Base-by-base conservation (phyloP, 2,113 vertebrate species). In the Uria lomvia region DNA sequence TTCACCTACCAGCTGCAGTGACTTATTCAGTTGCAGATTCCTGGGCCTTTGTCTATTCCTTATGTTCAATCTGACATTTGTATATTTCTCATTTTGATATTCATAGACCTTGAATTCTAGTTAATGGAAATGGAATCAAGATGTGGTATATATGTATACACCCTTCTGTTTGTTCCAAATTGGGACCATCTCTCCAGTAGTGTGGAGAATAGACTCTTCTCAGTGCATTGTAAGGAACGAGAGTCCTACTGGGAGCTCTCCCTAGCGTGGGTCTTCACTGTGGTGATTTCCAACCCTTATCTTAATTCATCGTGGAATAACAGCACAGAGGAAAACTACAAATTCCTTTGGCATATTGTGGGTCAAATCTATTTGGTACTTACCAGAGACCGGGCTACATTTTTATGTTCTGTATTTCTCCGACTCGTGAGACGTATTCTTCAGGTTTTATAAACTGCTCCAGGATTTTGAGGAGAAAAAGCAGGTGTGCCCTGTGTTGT, bases 301-400 rank as follows among this genome's bases (percentile, higher is more conserved):
- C 22, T 45, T 50, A 18, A 38, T 74, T 50, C 18, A 1, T 3
- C 68, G 34, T 86, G 29, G 30, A 84, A 40, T 1, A 42, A 26
- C 63, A 55, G 50, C 26, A 19, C 18, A 26, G 62, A 70, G 29
- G 32, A 68, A 73, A 91, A 32, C 6, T 34, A 34, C 38, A 40
- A 40, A 68, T 20, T 72, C 26, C 73, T 34, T 1, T 24, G 38
- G 15, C 16, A 22, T 14, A 3, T 15, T 34, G 23, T 26, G 32
- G 19, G 6, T 68, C 58, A 62, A 24, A 72, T 53, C 22, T 68
- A 1, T 38, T 7, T 75, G 62, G 12, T 63, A 16, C 18, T 72
- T 92, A 15, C 23, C 45, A 43, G 45, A 38, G 36, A 56, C 6
- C 14, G 56, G 40, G 36, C 62, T 43, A 34, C 0, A 0, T 34